These are phyloP conservation scores for Lateolabrax maculatus DNA, from an alignment of 2,797 vertebrate species.

Conservation along the genomic window DNA sequence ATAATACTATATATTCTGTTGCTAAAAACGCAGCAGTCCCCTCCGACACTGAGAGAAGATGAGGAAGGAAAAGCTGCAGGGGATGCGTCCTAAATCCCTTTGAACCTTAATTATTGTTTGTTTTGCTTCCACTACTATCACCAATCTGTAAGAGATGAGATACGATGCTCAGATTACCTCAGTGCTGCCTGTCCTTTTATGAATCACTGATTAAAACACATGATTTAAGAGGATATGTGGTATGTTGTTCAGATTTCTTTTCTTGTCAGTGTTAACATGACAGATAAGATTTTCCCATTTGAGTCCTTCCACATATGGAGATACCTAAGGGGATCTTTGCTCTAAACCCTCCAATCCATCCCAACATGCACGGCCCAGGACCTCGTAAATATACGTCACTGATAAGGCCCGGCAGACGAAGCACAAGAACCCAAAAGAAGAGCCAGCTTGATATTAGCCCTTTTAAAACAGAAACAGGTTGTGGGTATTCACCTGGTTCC, in stretches of 20 bases:
- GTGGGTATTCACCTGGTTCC: constrained; percentile 48
- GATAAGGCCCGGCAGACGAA: constrained; percentile 53
- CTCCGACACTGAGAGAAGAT: not conserved
- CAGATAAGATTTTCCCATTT: constrained; percentile 39
- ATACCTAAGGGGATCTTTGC: constrained; percentile 11
- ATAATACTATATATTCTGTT: not conserved
- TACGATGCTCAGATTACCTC: constrained; percentile 19
- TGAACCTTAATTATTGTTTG: constrained; percentile 20
- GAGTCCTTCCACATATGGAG: constrained; percentile 44
- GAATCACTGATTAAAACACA: constrained; percentile 36
- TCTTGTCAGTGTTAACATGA: constrained; percentile 35
- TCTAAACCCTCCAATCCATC: constrained; percentile 42
- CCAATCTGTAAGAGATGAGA: constrained; percentile 11
- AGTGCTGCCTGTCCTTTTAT: not conserved
- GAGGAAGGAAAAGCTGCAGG: not conserved
- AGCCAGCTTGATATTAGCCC: constrained; percentile 24
- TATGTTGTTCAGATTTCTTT: constrained; percentile 27
- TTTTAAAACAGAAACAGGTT: constrained; percentile 57
- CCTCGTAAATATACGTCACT: constrained; percentile 51
- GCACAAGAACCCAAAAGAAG: constrained; percentile 4
- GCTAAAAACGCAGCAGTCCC: not conserved
- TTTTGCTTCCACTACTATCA: constrained; percentile 12
- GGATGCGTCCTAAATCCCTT: not conserved
- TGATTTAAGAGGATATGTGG: constrained; percentile 24
- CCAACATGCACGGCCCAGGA: constrained; percentile 13